These are phyloP conservation scores for Nephila pilipes DNA, from an alignment of 1,140 invertebrate species.

Conservation along the genomic window DNA sequence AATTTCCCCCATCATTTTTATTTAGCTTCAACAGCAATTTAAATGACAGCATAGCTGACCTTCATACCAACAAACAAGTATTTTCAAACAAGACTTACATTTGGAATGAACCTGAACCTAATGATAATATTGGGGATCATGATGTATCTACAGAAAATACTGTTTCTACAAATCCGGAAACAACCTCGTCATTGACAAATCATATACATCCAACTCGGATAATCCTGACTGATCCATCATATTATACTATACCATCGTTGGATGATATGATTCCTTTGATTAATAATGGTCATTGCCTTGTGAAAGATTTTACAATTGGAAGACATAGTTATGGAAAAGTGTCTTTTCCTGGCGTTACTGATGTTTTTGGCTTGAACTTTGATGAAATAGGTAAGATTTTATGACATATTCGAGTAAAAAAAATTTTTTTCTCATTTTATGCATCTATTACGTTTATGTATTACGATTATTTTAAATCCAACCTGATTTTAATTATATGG, in stretches of 20 bases:
- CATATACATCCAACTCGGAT: conserved; percentile 82
- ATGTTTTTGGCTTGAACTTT: conserved; percentile 93
- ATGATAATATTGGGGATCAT: background rate
- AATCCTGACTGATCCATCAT: conserved; percentile 85
- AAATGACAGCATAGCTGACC: conserved; percentile 61
- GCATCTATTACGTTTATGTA: too few species aligned
- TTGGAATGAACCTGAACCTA: conserved; percentile 29
- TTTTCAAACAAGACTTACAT: conserved; percentile 19
- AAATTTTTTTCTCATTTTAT: too few species aligned
- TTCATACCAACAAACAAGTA: conserved; percentile 54
- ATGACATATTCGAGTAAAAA: background rate
- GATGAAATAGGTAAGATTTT: conserved; percentile 88
- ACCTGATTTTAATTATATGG: too few species aligned
- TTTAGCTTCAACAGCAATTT: conserved; percentile 32
- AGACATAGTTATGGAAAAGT: conserved; percentile 95
- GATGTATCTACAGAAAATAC: background rate
- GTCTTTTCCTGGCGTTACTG: conserved; percentile 91
- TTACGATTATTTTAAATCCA: too few species aligned
- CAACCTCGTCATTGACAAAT: background rate
- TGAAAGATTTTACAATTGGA: conserved; percentile 95
- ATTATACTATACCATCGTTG: conserved; percentile 92
- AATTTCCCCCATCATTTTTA: background rate
- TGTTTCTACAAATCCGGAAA: background rate
- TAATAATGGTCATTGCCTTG: conserved; percentile 88
- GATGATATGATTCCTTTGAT: conserved; percentile 87